A percentile compares a stretch with the other conserved stretches of the same genome.
These are phyloP conservation scores for Chitala chitala DNA, from an alignment of 2,113 vertebrate species.

Conservation along the genomic window DNA sequence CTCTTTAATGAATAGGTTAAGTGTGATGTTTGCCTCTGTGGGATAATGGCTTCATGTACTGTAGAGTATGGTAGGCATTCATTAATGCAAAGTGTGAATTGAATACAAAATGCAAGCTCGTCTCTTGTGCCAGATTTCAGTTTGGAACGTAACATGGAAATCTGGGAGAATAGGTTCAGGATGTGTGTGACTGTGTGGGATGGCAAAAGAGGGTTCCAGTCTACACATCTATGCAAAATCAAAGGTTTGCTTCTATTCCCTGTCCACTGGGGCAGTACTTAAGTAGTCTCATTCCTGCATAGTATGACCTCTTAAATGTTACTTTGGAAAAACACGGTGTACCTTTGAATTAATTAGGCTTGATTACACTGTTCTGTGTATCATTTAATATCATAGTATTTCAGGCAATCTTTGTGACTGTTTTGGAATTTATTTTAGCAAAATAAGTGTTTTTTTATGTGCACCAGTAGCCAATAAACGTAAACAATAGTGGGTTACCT, in stretches of 20 bases:
- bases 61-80: neutral
- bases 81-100: neutral
- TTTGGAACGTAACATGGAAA: neutral
- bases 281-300: neutral
- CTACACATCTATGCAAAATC: too few species aligned
- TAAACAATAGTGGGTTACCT: neutral
- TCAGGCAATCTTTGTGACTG: neutral
- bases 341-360: neutral
- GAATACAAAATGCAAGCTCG: neutral
- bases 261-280: neutral
- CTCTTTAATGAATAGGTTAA: neutral
- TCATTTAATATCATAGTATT: conserved; percentile 1
- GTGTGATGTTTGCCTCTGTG: neutral
- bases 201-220: too few species aligned
- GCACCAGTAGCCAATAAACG: too few species aligned
- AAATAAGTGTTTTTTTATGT: neutral
- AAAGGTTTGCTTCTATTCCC: neutral
- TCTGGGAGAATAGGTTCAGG: neutral
- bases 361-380: neutral
- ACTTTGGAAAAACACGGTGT: neutral
- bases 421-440: neutral
- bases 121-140: neutral
- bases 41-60: neutral
- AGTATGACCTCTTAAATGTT: neutral
- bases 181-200: neutral